Evolutionary conservation across 2,888 invertebrate genomes (phyloP), one percentile per base, ranked within the genome.

Genomic region (Cryptocephalus moraei): DNA sequence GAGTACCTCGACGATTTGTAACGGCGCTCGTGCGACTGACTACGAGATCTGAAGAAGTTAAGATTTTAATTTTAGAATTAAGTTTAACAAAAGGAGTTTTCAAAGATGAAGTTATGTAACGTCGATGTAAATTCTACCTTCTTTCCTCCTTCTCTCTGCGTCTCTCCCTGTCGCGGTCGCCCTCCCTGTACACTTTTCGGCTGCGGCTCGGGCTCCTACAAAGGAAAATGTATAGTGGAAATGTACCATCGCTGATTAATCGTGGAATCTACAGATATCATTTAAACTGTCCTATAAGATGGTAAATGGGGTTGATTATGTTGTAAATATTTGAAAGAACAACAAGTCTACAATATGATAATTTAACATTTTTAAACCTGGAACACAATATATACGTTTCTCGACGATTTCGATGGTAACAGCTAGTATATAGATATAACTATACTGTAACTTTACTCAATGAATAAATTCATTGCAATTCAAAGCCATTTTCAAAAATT

Each of bases 1-100:
- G 83, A 82, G 66, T 81, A 80, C 55, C 81, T 76, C 50, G 76
- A 72, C 52, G 71, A 68, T 62, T 73, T 71, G 63, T 74, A 74
- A 49, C 69, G 68, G 59, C 67, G 66, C 52, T 75, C 70, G 36
- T 79, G 80, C 43, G 82, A 82, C 47, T 82, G 78, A 59, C 81
- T 82, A 48, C 76, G 72, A 51, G 76, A 75, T 59, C 74, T 72
- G 60, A 69, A 14, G 22, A 31, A 43, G 22, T 13, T 43, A 14
- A 43, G 9, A 8, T 48, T 46, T 47, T 32, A 14, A 49, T 41
- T 34, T 34, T 9, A 34, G n/a, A n/a, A 9, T 34, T 34, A 34
- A 34, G 9, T 34, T 34, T 34, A 34, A 34, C 34, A 9, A 36
- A 11, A 36, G 22, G 22, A 22, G 6, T 22, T 22, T 4, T 4